Conservation (phyloP, 2,797 vertebrate genomes). For the Anniella stebbinsi region DNA sequence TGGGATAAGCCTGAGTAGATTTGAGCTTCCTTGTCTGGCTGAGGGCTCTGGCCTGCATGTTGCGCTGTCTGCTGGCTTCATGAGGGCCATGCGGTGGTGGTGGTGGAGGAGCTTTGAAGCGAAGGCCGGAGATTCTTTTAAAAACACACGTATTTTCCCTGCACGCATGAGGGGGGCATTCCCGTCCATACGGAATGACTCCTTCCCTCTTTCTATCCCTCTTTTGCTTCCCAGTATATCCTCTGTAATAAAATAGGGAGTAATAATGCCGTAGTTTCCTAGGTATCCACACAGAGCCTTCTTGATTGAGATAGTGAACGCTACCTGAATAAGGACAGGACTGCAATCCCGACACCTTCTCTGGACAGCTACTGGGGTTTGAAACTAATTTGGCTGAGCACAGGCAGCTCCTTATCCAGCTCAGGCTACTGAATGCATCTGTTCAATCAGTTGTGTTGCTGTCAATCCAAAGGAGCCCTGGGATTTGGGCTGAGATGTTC, state of each 20-base stretch:
- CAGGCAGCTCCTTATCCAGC: neutral
- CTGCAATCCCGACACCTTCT: neutral
- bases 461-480: too few species aligned
- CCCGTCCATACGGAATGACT: neutral
- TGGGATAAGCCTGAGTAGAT: neutral
- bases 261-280: neutral
- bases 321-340: neutral
- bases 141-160: neutral
- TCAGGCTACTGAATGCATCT: neutral
- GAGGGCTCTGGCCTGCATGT: neutral
- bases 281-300: neutral
- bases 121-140: neutral
- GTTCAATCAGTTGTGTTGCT: neutral
- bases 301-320: neutral
- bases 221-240: neutral
- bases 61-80: neutral
- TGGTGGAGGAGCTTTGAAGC: neutral
- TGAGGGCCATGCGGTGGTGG: too few species aligned
- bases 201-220: neutral
- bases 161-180: neutral
- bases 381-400: fast-evolving
- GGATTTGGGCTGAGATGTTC: neutral
- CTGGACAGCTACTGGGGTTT: neutral
- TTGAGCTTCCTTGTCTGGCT: neutral
- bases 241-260: neutral